phyloP scores from a whole-genome alignment of 1,140 invertebrate species.

The Pemphigus obesinymphae region DNA sequence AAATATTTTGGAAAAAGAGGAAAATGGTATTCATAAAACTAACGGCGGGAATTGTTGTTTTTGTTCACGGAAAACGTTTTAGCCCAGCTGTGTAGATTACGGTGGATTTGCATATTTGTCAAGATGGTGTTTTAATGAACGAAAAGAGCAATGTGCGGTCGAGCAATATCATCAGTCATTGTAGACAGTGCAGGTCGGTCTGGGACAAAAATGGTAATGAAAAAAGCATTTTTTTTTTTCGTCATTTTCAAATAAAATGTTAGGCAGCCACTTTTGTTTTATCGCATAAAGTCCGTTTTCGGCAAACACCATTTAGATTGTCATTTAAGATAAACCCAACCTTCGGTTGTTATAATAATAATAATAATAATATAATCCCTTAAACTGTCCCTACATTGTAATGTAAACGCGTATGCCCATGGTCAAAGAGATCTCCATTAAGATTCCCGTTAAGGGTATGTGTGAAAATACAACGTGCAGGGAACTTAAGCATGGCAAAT shows the following conservation, averaged over 20 bases:
- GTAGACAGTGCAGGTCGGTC: no score
- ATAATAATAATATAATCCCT: no score
- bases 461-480: no score
- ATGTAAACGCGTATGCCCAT: background rate
- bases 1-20: no score
- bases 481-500: background rate
- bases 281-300: no score
- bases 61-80: background rate
- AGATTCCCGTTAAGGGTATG: no score
- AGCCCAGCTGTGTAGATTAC: background rate
- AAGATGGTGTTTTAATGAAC: constrained; percentile 13
- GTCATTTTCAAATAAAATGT: background rate
- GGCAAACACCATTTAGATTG: no score
- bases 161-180: constrained; percentile 3
- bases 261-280: no score
- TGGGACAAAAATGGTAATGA: background rate
- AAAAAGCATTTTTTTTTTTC: background rate
- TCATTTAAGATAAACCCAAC: no score
- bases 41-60: background rate
- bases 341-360: no score
- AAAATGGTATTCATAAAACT: background rate
- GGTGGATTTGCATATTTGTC: background rate
- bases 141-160: background rate
- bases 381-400: no score
- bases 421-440: constrained; percentile 19